Base-by-base conservation (phyloP, 2,113 vertebrate genomes). In the Ceyx cyanopectus region DNA sequence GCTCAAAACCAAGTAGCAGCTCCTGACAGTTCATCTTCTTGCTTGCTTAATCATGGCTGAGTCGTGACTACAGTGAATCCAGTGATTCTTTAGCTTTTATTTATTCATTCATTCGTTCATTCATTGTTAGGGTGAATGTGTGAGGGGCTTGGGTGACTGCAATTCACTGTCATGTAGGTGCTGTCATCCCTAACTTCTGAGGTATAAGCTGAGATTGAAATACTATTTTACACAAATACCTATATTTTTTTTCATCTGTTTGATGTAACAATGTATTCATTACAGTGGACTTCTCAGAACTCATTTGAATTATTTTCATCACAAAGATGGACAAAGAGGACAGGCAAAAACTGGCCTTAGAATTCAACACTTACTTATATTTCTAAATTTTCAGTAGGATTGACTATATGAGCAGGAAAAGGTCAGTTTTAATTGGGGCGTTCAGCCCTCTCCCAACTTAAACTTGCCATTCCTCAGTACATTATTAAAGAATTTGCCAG, bases 1-100 rank as follows among this genome's bases (percentile, higher is more conserved):
- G 75, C 91, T 95, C 69, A 72, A 86, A 94, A 34, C 24, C 45
- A 73, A 79, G 75, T 3, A 58, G 85, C 5, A 92, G 76, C 77
- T 87, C 67, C 81, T 94, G 93, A 82, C 90, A 95, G 58, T 90
- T 93, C 58, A 74, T 92, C 66, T 69, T 87, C 73, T 56, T 94
- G 85, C 83, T 92, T 87, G 7, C 67, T 92, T 94, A 37, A 92
- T 89, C 67, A 7, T 72, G 82, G 41, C 89, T 94, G 91, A 93
- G 77, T 92, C 89, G 85, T 5, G 20, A 40, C 82, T 74, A 30
- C 19, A 67, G 57, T 22, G 75, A 63, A 81, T 12, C 60, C 67
- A 81, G 74, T 34, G 29, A 30, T 79, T 3, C 26, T 85, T 56
- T n/a, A 45, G 12, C 50, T 68, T 73, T 40, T 23, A 50, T 83